Base-by-base conservation (phyloP, 2,113 vertebrate species). In the Callionymus lyra region DNA sequence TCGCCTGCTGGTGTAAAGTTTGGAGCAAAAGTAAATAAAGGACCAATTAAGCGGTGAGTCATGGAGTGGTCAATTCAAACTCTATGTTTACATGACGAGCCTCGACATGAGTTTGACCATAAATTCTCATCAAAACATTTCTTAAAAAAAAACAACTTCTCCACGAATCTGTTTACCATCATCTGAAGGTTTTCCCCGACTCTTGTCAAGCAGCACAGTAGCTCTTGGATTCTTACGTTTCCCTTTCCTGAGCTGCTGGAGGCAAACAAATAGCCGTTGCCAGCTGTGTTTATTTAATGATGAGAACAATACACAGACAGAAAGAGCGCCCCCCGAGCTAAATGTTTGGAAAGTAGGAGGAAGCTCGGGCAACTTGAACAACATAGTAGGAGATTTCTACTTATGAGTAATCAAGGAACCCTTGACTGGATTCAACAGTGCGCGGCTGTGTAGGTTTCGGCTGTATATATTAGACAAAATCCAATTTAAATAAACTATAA, bases 211-310 rank as follows among this genome's bases (percentile, higher is more conserved):
- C 2, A 1, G 46, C 49, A 31, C 55, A 42, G 56, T 62, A 63
- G 56, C 65, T 64, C 39, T 61, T 53, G 42, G 27, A 67, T 50
- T 41, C 13, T 51, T 38, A 44, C 1, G 6, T n/a, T 44, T 15
- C 38, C 43, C 36, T 31, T 50, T 38, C 53, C 34, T 56, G 51
- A 38, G 40, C 54, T 14, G 53, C 45, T 16, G 31, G 41, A 12
- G 34, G 48, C 51, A 31, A 18, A 48, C 44, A 46, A 17, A 68
- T 50, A 43, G 56, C 53, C 44, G 21, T 59, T 63, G 69, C 75
- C 80, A 76, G 75, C 75, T 79, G 76, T 69, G 67, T 74, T 79
- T 74, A 67, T 82, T 72, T 69, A 57, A 43, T 67, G 64, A 41
- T 57, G 52, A 67, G 56, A 59, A 80, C 74, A 77, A 76, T 66